Percentiles rank a stretch among this genome's conserved stretches.
Conservation (phyloP, 2,797 vertebrate species). For the Danionella dracula region DNA sequence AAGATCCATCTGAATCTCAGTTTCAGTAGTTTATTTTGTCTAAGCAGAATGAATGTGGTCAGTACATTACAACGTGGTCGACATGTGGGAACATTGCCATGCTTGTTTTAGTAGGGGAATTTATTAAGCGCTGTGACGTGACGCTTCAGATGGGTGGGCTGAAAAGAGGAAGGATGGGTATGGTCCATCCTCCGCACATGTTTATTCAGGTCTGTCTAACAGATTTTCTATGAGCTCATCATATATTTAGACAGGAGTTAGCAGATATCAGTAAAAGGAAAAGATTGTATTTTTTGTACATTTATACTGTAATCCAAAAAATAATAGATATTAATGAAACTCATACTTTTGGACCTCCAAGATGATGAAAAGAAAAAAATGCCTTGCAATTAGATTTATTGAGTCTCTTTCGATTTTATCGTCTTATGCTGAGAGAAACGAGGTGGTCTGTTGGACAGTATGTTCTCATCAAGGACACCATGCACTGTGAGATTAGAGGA, state of each 20-base stretch:
- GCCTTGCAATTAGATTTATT: not conserved
- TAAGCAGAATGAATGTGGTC: too few relatives aligned
- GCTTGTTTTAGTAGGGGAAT: not conserved
- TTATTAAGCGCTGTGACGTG: not conserved
- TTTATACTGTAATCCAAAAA: too few relatives aligned
- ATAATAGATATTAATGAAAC: not conserved
- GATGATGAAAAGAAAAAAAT: not conserved
- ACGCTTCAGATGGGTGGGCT: not conserved
- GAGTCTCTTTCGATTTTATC: not conserved
- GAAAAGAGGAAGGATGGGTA: constrained; percentile 27
- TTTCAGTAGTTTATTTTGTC: too few relatives aligned
- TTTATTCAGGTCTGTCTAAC: not conserved
- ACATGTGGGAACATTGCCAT: not conserved
- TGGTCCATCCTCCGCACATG: not conserved
- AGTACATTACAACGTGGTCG: not conserved
- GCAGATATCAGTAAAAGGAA: not conserved
- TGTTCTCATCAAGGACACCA: not conserved
- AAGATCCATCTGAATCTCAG: not conserved
- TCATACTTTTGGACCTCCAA: not conserved
- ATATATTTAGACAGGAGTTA: not conserved
- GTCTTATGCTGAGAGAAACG: not conserved
- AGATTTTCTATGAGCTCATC: not conserved
- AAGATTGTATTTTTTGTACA: not conserved
- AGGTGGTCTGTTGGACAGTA: not conserved
- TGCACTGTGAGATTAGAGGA: not conserved